Percentiles rank a stretch among this genome's conserved stretches.
phyloP scores from a whole-genome alignment of 2,797 vertebrate genomes.

The Rhabdophis nuchalis region DNA sequence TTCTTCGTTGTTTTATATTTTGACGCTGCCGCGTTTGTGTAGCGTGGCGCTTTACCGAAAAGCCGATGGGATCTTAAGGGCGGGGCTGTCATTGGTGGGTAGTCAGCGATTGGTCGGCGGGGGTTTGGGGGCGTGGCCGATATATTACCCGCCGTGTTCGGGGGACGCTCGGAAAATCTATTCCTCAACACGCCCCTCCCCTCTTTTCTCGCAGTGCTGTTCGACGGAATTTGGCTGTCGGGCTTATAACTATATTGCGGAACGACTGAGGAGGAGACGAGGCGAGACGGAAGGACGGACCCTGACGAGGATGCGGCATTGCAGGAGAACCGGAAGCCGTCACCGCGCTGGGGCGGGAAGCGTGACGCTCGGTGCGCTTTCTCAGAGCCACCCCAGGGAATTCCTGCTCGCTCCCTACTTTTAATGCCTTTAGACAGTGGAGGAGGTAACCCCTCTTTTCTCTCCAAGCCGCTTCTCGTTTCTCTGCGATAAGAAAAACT shows the following conservation, averaged over 20 bases:
- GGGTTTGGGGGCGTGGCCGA: not conserved
- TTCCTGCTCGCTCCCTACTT: not conserved
- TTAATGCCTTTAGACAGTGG: not conserved
- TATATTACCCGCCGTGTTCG: too few species aligned
- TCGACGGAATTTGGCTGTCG: not conserved
- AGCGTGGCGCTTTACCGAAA: not conserved
- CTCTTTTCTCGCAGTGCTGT: not conserved
- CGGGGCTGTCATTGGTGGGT: not conserved
- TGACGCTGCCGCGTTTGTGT: not conserved
- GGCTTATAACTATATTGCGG: not conserved
- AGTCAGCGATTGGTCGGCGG: not conserved
- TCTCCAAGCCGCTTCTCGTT: not conserved
- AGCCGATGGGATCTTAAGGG: not conserved
- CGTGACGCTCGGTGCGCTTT: not conserved
- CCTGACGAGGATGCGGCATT: too few species aligned
- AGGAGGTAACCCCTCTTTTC: not conserved
- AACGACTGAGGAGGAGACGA: not conserved
- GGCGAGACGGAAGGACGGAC: not conserved
- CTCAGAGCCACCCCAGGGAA: too few species aligned
- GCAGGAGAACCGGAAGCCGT: not conserved
- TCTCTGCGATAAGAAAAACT: not conserved
- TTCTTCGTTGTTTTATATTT: fast-evolving
- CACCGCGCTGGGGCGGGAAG: too few species aligned
- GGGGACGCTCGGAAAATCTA: not conserved
- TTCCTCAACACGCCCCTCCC: too few species aligned